A percentile compares a stretch with the other conserved stretches of the same genome.
These are phyloP conservation scores for Marronus borbonicus DNA, from an alignment of 2,888 invertebrate genomes.

Conservation along the genomic window DNA sequence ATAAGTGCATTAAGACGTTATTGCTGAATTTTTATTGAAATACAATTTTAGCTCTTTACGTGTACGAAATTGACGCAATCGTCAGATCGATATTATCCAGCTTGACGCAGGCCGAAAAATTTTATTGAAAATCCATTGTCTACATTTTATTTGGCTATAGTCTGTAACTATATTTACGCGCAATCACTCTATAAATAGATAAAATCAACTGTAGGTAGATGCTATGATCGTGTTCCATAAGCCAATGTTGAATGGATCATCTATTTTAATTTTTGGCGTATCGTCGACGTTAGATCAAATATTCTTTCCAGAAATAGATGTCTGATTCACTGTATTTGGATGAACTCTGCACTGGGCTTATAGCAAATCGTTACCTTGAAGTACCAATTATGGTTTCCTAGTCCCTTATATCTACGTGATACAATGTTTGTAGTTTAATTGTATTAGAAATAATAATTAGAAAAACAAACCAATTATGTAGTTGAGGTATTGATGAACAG, in stretches of 20 bases:
- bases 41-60: conserved; percentile 35
- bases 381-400: no score
- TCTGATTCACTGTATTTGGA: conserved; percentile 9
- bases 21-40: conserved; percentile 17
- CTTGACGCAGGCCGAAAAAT: conserved; percentile 36
- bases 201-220: conserved; percentile 26
- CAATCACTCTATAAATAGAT: conserved; percentile 34
- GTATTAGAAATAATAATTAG: no score
- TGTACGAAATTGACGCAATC: conserved; percentile 39
- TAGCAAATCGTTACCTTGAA: no score
- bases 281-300: conserved; percentile 16
- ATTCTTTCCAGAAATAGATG: conserved; percentile 31
- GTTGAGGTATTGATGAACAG: no score
- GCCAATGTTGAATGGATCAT: conserved; percentile 17
- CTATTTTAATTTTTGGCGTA: conserved; percentile 40
- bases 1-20: background rate
- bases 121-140: conserved; percentile 44
- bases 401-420: no score
- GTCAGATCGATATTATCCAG: conserved; percentile 24
- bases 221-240: background rate
- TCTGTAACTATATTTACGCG: conserved; percentile 26
- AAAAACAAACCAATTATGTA: no score
- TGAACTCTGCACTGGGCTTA: background rate
- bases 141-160: conserved; percentile 24
- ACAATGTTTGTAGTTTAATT: no score